phyloP scores from a whole-genome alignment of 2,113 vertebrate species.

The Alligator sinensis region DNA sequence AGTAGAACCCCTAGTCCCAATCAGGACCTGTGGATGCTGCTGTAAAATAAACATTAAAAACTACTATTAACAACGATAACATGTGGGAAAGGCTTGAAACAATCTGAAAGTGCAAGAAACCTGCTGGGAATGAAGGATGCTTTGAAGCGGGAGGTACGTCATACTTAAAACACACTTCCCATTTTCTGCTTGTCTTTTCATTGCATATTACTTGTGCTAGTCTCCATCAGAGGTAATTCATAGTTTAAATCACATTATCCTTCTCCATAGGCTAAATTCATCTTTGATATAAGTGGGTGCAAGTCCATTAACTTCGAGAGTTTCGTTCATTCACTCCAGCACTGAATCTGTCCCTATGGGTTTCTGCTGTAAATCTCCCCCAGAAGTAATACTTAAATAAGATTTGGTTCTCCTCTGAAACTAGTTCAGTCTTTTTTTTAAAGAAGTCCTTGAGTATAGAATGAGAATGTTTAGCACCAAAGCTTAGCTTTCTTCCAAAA shows the following conservation, averaged over 20 bases:
- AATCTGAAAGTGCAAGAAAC: no score
- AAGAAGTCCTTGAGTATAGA: slow-evolving; percentile 27
- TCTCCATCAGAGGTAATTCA: slow-evolving; percentile 53
- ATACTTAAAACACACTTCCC: neutral
- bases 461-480: slow-evolving; percentile 1
- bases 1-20: neutral
- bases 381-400: slow-evolving; percentile 48
- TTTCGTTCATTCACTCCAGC: slow-evolving; percentile 45
- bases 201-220: slow-evolving; percentile 20
- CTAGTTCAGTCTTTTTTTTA: slow-evolving; percentile 36
- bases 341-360: slow-evolving; percentile 49
- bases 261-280: slow-evolving; percentile 55
- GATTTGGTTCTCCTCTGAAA: slow-evolving; percentile 53
- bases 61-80: slow-evolving; percentile 6
- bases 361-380: slow-evolving; percentile 67
- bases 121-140: slow-evolving; percentile 8
- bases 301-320: slow-evolving; percentile 70
- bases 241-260: slow-evolving; percentile 66
- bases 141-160: neutral
- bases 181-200: slow-evolving; percentile 55
- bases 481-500: neutral
- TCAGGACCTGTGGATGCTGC: slow-evolving; percentile 30
- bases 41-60: slow-evolving; percentile 23
- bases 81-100: neutral
- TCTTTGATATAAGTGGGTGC: slow-evolving; percentile 33